These are phyloP conservation scores for Acrocera orbiculus DNA, from an alignment of 2,888 invertebrate genomes.

Conservation along the genomic window DNA sequence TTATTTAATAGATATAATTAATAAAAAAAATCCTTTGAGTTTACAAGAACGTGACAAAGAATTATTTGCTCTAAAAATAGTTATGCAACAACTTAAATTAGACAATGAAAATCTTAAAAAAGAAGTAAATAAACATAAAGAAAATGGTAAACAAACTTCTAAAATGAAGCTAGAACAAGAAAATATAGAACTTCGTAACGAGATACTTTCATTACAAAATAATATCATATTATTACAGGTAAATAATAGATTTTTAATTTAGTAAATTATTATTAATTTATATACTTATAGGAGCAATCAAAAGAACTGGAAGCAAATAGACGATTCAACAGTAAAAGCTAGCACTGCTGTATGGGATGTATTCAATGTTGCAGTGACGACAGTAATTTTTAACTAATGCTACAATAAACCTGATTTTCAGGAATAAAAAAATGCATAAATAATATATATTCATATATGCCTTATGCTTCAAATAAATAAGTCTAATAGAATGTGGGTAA, in stretches of 20 bases:
- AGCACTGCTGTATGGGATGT: constrained; percentile 53
- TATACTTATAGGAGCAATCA: constrained; percentile 24
- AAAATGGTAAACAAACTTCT: constrained; percentile 38
- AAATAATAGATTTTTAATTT: constrained; percentile 12
- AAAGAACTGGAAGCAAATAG: constrained; percentile 26
- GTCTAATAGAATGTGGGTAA: no score
- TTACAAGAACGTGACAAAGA: constrained; percentile 32
- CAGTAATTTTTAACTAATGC: constrained; percentile 28
- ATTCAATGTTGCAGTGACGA: constrained; percentile 46
- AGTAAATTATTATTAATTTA: background rate
- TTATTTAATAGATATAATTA: background rate
- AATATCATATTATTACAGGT: constrained; percentile 51
- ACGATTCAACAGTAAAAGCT: constrained; percentile 40
- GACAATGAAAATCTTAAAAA: constrained; percentile 48
- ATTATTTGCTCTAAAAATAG: constrained; percentile 32
- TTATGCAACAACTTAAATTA: constrained; percentile 35
- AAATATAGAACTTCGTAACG: constrained; percentile 48
- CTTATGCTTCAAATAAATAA: no score
- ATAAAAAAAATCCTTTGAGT: constrained; percentile 3
- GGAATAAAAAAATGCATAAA: no score
- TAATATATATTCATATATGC: no score
- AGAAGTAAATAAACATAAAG: constrained; percentile 39
- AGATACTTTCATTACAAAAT: constrained; percentile 55
- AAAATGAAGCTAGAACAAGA: constrained; percentile 57
- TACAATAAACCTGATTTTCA: no score